phyloP scores from a whole-genome alignment of 1,140 invertebrate species.

The Drosophila trapezifrons region DNA sequence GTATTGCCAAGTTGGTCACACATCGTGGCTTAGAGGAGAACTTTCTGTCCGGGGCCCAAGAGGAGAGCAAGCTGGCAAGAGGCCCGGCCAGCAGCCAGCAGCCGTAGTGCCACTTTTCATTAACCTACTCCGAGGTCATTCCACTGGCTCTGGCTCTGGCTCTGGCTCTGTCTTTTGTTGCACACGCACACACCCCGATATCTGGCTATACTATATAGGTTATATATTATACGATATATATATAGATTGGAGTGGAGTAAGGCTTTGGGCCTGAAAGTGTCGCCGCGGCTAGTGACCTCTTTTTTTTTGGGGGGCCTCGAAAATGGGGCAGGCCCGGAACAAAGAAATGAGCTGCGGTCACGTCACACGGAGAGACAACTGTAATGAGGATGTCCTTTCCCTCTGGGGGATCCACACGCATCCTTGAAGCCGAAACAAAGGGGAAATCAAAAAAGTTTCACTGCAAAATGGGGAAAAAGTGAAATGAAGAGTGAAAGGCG shows the following conservation, averaged over 20 bases:
- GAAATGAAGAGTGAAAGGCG: slow-evolving; percentile 44
- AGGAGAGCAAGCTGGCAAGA: slow-evolving; percentile 11
- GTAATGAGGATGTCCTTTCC: slow-evolving; percentile 12
- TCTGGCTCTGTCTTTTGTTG: slow-evolving; percentile 58
- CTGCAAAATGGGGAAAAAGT: slow-evolving; percentile 2
- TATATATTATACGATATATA: slow-evolving; percentile 16
- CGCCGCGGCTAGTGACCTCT: slow-evolving; percentile 62
- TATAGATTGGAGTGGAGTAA: slow-evolving; percentile 9
- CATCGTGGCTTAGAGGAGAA: slow-evolving; percentile 13
- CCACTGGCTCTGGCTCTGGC: slow-evolving; percentile 64
- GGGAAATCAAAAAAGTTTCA: slow-evolving; percentile 33
- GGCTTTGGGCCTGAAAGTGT: slow-evolving; percentile 34
- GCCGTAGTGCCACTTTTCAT: slow-evolving; percentile 54
- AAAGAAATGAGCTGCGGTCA: slow-evolving; percentile 55
- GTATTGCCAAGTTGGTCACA: slow-evolving; percentile 25
- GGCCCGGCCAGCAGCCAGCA: slow-evolving; percentile 14
- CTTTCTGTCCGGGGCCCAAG: slow-evolving; percentile 13
- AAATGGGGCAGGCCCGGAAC: slow-evolving; percentile 38
- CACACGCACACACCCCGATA: slow-evolving; percentile 21
- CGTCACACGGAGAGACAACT: slow-evolving; percentile 52
- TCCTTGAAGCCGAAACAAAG: slow-evolving; percentile 16
- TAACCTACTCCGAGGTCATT: slow-evolving; percentile 80
- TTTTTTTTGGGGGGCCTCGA: slow-evolving; percentile 48
- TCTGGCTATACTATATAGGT: slow-evolving; percentile 13
- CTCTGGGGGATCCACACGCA: background rate